Base-by-base conservation (phyloP, 2,797 vertebrate genomes). In the Tangara arthus region DNA sequence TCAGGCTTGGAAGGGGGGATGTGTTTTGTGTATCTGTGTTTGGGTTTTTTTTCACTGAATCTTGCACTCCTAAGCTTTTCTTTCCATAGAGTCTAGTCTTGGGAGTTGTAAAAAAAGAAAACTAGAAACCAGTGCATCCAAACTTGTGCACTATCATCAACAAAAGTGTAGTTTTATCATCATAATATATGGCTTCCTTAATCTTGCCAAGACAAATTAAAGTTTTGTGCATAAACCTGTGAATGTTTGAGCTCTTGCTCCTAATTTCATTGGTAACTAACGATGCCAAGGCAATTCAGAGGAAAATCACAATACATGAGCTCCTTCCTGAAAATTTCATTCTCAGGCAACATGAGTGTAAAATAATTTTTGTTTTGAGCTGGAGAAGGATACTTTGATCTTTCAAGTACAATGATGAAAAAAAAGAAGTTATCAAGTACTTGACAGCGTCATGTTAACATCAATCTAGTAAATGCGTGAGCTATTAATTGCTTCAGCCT, bases 1-100 rank as follows among this genome's bases (percentile, higher is more conserved):
- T 34, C 2, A 30, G 24, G 6, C 14, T 41, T 1, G 1, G 2
- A 5, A 3, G 4, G 2, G 16, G 32, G 8, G 4, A 35, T 15
- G 5, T 2, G 0, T 37, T 77, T 30, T 84, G 2, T 13, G 3
- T 23, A 39, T 76, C 4, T 6, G 2, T 53, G 28, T 56, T 34
- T 37, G 30, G 2, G 5, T 37, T 37, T 32, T 55, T 57, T 73
- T 64, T 4, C 9, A 13, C 15, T 72, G 42, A 37, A 30, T 60
- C 26, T 66, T 78, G 8, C 3, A 35, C 15, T 47, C 55, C 11
- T 26, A 55, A 64, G 7, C 1, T 76, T 78, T 49, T 60, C 7
- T 82, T 77, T 71, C 32, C 18, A 7, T 14, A 49, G 27, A 2
- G 3, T 68, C 3, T 56, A 39, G 12, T 30, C 15, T 57, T 69